Evolutionary conservation across 2,888 invertebrate species (phyloP), one percentile per base, ranked within the genome.

Genomic region (Sylvicola cinctus): DNA sequence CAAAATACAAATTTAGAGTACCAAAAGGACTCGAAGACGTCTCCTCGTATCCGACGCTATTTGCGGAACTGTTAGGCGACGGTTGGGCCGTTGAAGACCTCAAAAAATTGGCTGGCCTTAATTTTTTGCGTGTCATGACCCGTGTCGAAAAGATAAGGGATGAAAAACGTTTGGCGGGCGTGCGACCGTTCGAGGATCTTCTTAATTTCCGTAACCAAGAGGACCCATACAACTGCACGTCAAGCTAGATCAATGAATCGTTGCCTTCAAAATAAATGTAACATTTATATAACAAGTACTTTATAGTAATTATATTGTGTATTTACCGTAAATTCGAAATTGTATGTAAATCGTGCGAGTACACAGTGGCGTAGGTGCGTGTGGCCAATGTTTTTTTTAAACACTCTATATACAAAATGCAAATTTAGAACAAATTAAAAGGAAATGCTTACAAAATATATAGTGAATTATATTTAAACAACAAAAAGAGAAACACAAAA

Each of bases 1-100:
- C n/a, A n/a, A n/a, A 6, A 20, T 20, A 8, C 4, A 20, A 20
- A 20, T 20, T 34, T 57, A 83, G 83, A 52, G 78, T 79, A 31
- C 83, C 83, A 10, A 71, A 74, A 55, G 84, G 83, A 16, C 60
- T 84, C 35, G 77, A 81, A 56, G 79, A 80, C 50, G 79, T 79
- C 3, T 76, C 79, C 15, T 70, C 74, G 6, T 81, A 80, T 53
- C 80, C 81, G 2, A 65, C 73, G 8, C 61, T 81, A 17, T 79
- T 81, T 51, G 79, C 78, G 4, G 78, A 79, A 51, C 59, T 81
- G 17, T 69, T 79, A 49, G 74, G 70, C 33, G 74, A 73, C 16
- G 76, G 78, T n/a, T 81, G 81, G 81, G 71, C 69, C 33, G 70
- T 73, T 44, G 77, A 78, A 33, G 80, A 80, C 46, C 60, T 81